Percentiles rank a stretch among this genome's conserved stretches.
These are phyloP conservation scores for Cherax destructor DNA, from an alignment of 1,140 invertebrate species.

Conservation along the genomic window DNA sequence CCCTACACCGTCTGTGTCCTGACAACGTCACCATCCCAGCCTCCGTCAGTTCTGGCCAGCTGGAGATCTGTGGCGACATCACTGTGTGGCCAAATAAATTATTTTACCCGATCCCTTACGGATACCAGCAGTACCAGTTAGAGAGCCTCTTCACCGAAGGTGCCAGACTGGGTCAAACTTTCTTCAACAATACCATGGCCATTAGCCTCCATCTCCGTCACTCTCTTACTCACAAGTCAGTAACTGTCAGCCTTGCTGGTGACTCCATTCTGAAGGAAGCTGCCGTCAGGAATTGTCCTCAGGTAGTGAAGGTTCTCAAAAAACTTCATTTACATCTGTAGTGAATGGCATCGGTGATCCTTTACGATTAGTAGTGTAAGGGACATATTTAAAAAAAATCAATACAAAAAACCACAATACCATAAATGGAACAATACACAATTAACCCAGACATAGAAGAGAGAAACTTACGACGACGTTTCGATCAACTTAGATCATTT, in stretches of 20 bases:
- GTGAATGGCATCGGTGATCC: background rate
- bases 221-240: constrained; percentile 12
- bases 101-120: constrained; percentile 52
- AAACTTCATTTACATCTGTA: background rate
- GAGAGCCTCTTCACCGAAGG: constrained; percentile 23
- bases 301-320: background rate
- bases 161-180: constrained; percentile 7
- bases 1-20: constrained; percentile 29
- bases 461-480: too few relatives aligned
- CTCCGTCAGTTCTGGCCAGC: background rate
- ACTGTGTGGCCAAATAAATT: constrained; percentile 21
- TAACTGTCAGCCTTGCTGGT: background rate
- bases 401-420: too few relatives aligned
- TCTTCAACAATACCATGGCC: constrained; percentile 22
- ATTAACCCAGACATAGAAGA: too few relatives aligned
- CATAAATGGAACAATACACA: too few relatives aligned
- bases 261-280: constrained; percentile 41
- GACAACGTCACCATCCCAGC: constrained; percentile 18
- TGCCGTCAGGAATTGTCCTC: constrained; percentile 33
- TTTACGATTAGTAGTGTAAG: too few relatives aligned
- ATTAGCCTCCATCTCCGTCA: constrained; percentile 45
- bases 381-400: too few relatives aligned
- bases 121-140: background rate
- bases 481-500: too few relatives aligned
- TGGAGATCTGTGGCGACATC: constrained; percentile 25